phyloP scores from a whole-genome alignment of 2,113 vertebrate genomes.

The Aldabrachelys gigantea region DNA sequence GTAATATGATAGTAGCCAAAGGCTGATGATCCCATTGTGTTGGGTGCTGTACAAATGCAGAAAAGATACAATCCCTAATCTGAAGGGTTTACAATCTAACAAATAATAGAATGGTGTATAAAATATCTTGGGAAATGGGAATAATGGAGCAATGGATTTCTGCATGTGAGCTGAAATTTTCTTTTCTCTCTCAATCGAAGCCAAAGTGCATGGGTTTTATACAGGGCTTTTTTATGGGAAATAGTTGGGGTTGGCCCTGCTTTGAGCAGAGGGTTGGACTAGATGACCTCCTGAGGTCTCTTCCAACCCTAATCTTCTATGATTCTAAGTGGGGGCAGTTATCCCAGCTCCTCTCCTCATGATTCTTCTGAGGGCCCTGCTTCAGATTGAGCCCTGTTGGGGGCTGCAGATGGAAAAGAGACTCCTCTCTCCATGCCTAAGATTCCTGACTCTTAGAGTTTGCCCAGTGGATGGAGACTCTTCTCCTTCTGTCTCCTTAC shows the following conservation, averaged over 20 bases:
- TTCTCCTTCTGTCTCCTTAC: not conserved
- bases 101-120: too few species aligned
- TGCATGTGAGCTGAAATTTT: not conserved
- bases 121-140: too few species aligned
- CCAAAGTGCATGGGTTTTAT: not conserved
- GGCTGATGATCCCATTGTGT: too few species aligned
- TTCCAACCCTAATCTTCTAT: too few species aligned
- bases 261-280: too few species aligned
- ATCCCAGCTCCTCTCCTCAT: not conserved
- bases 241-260: too few species aligned
- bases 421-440: not conserved
- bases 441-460: not conserved
- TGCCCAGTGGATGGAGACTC: not conserved
- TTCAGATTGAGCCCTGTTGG: not conserved
- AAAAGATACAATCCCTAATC: too few species aligned
- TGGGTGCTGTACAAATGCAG: too few species aligned
- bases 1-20: too few species aligned
- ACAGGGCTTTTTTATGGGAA: not conserved
- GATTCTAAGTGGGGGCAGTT: not conserved
- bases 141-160: not conserved
- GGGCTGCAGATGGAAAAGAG: not conserved
- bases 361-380: not conserved
- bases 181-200: not conserved
- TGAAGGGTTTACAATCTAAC: too few species aligned
- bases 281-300: too few species aligned